These are phyloP conservation scores for Mongoloraphidia duomilia DNA, from an alignment of 2,888 invertebrate genomes.

Conservation along the genomic window DNA sequence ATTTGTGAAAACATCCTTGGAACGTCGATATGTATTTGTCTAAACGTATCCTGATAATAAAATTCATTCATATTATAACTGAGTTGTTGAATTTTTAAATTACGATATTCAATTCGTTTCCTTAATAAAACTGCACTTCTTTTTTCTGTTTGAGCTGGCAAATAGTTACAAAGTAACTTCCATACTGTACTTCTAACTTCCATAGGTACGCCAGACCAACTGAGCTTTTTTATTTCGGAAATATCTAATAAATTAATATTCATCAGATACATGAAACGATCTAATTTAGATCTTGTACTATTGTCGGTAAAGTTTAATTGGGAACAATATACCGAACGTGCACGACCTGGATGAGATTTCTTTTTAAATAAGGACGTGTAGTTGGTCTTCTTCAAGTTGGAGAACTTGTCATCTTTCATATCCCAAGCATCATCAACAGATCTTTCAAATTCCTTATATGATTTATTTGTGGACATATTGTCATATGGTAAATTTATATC, in stretches of 20 bases:
- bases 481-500: no score
- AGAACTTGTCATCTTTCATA: no score
- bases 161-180: not conserved
- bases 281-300: no score
- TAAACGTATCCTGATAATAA: not conserved
- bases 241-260: not conserved
- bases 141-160: not conserved
- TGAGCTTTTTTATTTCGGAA: not conserved
- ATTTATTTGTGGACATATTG: no score
- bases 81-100: not conserved
- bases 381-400: no score
- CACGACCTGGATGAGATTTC: no score
- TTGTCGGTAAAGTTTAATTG: no score
- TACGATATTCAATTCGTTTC: not conserved
- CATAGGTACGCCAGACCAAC: not conserved
- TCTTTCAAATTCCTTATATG: no score
- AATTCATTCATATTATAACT: not conserved
- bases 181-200: not conserved
- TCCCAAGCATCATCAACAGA: no score
- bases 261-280: not conserved
- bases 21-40: conserved; percentile 84
- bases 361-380: no score
- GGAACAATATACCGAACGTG: no score
- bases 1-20: conserved; percentile 92
- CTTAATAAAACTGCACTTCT: not conserved